These are phyloP conservation scores for Amiota communis DNA, from an alignment of 2,888 invertebrate species.

Conservation along the genomic window DNA sequence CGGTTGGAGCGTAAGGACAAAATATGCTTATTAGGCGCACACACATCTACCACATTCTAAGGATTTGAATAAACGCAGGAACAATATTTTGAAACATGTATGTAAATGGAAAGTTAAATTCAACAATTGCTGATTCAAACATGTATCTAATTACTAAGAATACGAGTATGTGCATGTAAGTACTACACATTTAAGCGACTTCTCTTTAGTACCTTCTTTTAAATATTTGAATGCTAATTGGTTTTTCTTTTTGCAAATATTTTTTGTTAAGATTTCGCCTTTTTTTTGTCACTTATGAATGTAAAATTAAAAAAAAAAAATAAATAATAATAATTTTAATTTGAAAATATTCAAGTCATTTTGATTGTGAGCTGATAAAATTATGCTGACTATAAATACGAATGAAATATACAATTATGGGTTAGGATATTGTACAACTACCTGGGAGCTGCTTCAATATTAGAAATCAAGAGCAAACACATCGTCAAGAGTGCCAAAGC, in stretches of 20 bases:
- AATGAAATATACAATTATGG: too few relatives aligned
- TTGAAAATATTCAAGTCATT: not conserved
- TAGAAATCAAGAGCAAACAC: constrained; percentile 66
- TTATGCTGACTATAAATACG: not conserved
- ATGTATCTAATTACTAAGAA: not conserved
- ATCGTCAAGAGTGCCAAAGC: constrained; percentile 63
- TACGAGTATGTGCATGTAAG: not conserved
- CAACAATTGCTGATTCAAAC: not conserved
- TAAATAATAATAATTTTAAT: not conserved
- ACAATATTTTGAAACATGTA: not conserved
- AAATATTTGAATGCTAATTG: constrained; percentile 47
- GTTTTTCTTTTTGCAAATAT: constrained; percentile 49
- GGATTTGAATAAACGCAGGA: not conserved
- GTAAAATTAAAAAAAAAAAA: too few relatives aligned
- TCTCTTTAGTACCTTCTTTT: not conserved
- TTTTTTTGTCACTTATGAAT: constrained; percentile 31
- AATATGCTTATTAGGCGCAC: too few relatives aligned
- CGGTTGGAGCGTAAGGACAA: too few relatives aligned
- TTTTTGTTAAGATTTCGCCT: constrained; percentile 43
- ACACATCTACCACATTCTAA: too few relatives aligned
- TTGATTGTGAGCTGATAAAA: not conserved
- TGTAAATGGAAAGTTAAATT: too few relatives aligned
- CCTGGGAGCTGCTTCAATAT: constrained; percentile 72
- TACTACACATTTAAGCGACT: too few relatives aligned
- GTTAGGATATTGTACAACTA: constrained; percentile 65